Evolutionary conservation across 2,113 vertebrate genomes (phyloP).

Genomic region (Vicugna pacos): DNA sequence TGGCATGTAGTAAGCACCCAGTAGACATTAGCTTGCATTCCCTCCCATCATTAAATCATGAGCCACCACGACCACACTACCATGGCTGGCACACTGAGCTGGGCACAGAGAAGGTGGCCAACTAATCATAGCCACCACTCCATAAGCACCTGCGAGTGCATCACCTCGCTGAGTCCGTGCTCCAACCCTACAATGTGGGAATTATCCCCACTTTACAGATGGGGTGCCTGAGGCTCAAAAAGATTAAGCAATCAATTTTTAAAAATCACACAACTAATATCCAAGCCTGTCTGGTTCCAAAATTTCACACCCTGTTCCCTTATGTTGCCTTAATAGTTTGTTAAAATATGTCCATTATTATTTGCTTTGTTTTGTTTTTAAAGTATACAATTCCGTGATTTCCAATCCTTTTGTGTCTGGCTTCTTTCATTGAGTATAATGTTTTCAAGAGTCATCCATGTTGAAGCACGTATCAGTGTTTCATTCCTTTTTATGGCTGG

Average conservation of each 20-base stretch:
- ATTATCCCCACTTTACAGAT: background rate
- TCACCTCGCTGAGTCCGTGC: background rate
- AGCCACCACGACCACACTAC: accelerated
- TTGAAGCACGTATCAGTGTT: background rate
- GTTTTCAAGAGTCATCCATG: background rate
- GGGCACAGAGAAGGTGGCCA: background rate
- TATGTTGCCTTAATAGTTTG: background rate
- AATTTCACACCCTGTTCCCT: background rate
- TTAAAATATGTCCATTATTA: background rate
- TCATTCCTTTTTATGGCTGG: background rate
- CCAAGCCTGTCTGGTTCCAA: background rate
- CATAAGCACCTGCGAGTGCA: accelerated
- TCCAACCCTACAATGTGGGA: background rate
- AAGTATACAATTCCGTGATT: background rate
- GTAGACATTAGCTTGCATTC: accelerated
- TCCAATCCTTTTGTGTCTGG: background rate
- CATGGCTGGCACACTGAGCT: accelerated
- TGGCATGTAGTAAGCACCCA: background rate
- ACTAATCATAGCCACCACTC: background rate
- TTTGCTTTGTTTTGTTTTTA: background rate
- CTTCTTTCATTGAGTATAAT: background rate
- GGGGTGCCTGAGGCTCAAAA: background rate
- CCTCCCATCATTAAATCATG: background rate
- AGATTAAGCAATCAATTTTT: background rate
- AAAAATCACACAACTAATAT: background rate